phyloP scores from a whole-genome alignment of 1,140 invertebrate species.

The Cyrtorhinus lividipennis region DNA sequence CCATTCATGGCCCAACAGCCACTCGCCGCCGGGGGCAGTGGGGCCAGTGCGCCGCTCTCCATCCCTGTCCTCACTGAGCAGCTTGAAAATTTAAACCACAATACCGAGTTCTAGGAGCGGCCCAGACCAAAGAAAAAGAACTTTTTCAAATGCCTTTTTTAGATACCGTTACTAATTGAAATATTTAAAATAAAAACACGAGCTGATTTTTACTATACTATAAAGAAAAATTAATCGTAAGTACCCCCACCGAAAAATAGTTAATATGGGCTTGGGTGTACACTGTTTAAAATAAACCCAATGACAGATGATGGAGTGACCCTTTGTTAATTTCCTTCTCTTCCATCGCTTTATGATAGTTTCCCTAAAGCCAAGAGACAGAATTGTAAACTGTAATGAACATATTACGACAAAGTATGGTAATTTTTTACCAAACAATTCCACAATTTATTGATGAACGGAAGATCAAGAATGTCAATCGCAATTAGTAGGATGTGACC shows the following conservation, averaged over 20 bases:
- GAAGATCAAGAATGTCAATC: too few species aligned
- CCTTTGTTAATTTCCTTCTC: not conserved
- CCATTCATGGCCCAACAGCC: constrained; percentile 52
- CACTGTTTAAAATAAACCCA: constrained; percentile 9
- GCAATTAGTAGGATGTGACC: constrained; percentile 11
- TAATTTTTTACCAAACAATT: constrained; percentile 22
- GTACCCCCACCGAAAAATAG: not conserved
- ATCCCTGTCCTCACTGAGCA: constrained; percentile 16
- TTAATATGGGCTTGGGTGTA: constrained; percentile 20
- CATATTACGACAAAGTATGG: constrained; percentile 24
- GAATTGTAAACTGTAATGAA: constrained; percentile 24
- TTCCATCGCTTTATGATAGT: too few species aligned
- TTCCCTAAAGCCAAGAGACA: too few species aligned
- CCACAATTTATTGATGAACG: not conserved
- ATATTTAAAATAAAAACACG: not conserved
- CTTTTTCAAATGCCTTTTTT: constrained; percentile 7
- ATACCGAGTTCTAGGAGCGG: constrained; percentile 20
- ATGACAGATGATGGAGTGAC: not conserved
- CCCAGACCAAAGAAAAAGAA: constrained; percentile 10
- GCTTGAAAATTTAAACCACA: constrained; percentile 18
- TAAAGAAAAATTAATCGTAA: not conserved
- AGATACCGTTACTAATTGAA: not conserved
- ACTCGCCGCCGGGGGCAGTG: not conserved
- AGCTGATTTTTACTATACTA: constrained; percentile 5
- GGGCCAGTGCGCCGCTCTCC: constrained; percentile 4